Percentiles rank a stretch among this genome's conserved stretches.
Conservation (phyloP, 2,797 vertebrate genomes). For the Varecia variegata region DNA sequence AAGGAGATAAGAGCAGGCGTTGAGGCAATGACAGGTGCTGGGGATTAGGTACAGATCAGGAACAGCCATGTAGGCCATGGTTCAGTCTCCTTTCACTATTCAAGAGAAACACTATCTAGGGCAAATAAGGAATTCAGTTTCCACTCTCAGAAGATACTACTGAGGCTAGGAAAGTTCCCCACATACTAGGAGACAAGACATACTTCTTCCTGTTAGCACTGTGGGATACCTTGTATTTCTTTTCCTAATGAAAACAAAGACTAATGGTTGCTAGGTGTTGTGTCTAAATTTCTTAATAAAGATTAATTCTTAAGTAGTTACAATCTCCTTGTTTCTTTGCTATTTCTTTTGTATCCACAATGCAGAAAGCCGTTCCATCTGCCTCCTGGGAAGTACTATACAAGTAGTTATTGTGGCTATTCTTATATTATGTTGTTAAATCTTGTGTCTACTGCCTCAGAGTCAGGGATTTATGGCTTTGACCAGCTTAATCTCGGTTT, state of each 20-base stretch:
- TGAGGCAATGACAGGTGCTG: background rate
- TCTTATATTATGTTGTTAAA: background rate
- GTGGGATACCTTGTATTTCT: background rate
- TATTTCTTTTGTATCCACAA: background rate
- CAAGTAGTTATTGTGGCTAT: background rate
- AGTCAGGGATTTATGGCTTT: background rate
- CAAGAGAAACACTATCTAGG: background rate
- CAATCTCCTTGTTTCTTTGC: constrained; percentile 6
- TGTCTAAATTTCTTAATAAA: background rate
- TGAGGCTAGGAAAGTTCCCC: background rate
- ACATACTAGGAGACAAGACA: background rate
- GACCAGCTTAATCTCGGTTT: background rate
- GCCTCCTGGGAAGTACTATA: background rate
- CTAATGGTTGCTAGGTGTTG: background rate
- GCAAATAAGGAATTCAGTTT: background rate
- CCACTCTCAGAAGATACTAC: background rate
- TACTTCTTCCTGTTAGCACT: background rate
- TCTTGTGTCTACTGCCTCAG: background rate
- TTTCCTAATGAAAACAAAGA: constrained; percentile 43
- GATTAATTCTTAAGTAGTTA: background rate
- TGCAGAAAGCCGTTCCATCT: background rate
- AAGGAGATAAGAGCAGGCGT: background rate
- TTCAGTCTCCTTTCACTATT: background rate
- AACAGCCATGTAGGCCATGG: background rate
- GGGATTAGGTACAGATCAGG: background rate